Evolutionary conservation across 2,797 vertebrate species (phyloP).

Genomic region (Takifugu rubripes): DNA sequence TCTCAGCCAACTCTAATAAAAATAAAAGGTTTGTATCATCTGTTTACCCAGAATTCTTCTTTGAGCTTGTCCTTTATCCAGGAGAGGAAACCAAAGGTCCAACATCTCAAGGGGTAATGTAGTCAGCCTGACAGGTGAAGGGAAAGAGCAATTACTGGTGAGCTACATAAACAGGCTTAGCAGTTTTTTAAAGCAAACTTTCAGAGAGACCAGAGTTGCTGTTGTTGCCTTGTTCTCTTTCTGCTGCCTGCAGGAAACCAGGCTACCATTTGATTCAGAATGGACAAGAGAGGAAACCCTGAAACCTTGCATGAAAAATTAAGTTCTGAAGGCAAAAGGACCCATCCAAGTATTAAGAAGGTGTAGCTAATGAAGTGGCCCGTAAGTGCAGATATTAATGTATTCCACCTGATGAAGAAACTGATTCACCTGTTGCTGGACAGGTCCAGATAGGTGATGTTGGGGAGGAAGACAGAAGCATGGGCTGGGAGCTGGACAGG

Average conservation of each 20-base stretch:
- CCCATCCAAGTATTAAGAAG: too few species aligned
- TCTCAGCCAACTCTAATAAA: not conserved
- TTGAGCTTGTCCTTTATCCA: constrained; percentile 27
- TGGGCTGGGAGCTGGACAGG: constrained; percentile 80
- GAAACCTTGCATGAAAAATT: too few species aligned
- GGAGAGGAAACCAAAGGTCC: constrained; percentile 81
- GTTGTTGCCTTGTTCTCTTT: too few species aligned
- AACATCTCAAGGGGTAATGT: constrained; percentile 84
- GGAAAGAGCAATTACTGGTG: not conserved
- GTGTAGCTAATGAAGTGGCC: too few species aligned
- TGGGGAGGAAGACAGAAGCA: constrained; percentile 79
- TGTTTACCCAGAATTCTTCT: constrained; percentile 51
- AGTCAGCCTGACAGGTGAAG: constrained; percentile 63
- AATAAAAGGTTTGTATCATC: not conserved
- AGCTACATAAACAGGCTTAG: not conserved
- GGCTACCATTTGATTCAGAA: too few species aligned
- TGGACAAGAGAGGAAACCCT: too few species aligned
- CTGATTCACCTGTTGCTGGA: constrained; percentile 85
- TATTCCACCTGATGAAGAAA: not conserved
- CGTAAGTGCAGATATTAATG: too few species aligned
- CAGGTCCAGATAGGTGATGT: constrained; percentile 87
- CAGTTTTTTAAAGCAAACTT: too few species aligned
- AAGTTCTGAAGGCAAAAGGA: too few species aligned
- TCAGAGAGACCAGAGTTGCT: too few species aligned
- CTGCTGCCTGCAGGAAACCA: too few species aligned